Evolutionary conservation across 2,888 invertebrate species (phyloP).

Genomic region (Philopedon plagiatum): DNA sequence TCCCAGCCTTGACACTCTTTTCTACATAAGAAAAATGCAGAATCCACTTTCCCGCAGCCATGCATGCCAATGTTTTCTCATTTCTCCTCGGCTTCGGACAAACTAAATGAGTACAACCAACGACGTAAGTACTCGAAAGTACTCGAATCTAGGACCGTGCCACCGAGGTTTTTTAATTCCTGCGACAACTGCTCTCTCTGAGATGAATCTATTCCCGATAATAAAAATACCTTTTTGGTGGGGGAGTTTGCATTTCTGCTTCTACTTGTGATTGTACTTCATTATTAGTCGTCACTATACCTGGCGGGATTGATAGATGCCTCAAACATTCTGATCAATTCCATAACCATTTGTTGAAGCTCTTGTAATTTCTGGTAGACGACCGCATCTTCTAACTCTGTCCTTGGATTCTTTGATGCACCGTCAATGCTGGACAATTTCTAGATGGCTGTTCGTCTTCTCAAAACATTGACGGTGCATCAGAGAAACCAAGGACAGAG

Average conservation of each 20-base stretch:
- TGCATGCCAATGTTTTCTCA: slow-evolving; percentile 89
- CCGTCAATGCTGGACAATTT: too few species aligned
- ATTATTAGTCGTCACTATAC: too few species aligned
- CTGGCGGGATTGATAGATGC: too few species aligned
- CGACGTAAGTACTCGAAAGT: slow-evolving; percentile 76
- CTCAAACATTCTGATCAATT: too few species aligned
- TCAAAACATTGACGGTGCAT: slow-evolving; percentile 76
- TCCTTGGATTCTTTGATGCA: too few species aligned
- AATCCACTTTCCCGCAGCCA: slow-evolving; percentile 93
- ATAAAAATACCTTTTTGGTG: slow-evolving; percentile 60
- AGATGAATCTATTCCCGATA: slow-evolving; percentile 62
- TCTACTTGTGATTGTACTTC: too few species aligned
- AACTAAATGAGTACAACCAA: slow-evolving; percentile 81
- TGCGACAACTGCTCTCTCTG: slow-evolving; percentile 53
- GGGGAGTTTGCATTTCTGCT: too few species aligned
- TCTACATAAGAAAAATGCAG: slow-evolving; percentile 85
- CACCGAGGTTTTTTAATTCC: slow-evolving; percentile 71
- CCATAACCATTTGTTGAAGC: too few species aligned
- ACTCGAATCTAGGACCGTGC: slow-evolving; percentile 73
- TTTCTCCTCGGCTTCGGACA: slow-evolving; percentile 83
- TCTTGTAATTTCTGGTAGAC: too few species aligned
- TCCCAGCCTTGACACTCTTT: slow-evolving; percentile 74
- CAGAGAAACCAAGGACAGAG: too few species aligned
- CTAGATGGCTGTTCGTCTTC: slow-evolving; percentile 96
- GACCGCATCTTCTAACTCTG: too few species aligned